phyloP scores from a whole-genome alignment of 2,797 vertebrate genomes.

The Sebastes variabilis region DNA sequence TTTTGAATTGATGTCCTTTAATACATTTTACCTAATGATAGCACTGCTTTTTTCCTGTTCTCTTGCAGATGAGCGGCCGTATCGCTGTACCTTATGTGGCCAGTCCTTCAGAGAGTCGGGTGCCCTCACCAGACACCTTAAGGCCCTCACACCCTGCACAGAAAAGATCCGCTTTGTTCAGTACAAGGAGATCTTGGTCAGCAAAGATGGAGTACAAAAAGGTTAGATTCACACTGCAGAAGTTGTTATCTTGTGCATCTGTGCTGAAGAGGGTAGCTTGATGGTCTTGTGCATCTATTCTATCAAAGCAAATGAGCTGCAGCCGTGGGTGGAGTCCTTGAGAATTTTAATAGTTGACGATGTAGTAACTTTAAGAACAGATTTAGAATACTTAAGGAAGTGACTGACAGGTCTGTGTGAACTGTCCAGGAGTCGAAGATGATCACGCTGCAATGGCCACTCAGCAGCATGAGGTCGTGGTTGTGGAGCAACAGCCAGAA shows the following conservation, averaged over 20 bases:
- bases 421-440: constrained; percentile 54
- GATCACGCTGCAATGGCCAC: constrained; percentile 15
- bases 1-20: neutral
- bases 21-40: neutral
- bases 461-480: constrained; percentile 63
- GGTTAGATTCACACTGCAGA: constrained; percentile 71
- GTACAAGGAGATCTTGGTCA: constrained; percentile 89
- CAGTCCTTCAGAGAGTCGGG: constrained; percentile 97
- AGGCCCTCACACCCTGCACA: constrained; percentile 95
- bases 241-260: neutral
- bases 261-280: neutral
- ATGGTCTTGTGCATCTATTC: neutral
- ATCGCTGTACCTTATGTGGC: constrained; percentile 94
- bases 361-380: neutral
- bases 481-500: constrained; percentile 60
- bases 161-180: constrained; percentile 94
- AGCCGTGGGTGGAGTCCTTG: neutral
- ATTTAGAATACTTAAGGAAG: neutral
- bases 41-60: neutral
- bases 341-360: neutral
- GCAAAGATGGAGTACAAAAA: constrained; percentile 87
- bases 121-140: constrained; percentile 94
- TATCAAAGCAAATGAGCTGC: neutral
- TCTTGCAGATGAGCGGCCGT: constrained; percentile 92
- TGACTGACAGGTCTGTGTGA: neutral